Conservation (phyloP, 1,140 invertebrate genomes). For the Wiebesia pumilae region DNA sequence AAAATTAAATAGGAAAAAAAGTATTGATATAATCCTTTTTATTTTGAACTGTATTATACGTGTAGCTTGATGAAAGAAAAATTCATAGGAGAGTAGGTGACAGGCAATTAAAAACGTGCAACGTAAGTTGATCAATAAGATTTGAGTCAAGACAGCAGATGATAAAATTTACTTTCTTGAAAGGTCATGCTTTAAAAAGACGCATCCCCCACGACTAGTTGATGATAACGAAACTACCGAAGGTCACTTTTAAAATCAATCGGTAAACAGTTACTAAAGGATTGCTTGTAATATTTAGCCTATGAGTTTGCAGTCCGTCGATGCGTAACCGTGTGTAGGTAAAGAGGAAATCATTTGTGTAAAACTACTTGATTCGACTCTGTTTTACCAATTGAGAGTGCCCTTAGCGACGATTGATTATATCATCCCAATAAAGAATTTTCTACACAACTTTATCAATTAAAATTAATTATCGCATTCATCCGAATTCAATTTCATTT, state of each 20-base stretch:
- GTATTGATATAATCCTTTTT: too few relatives aligned
- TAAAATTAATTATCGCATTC: not conserved
- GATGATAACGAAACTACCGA: constrained; percentile 8
- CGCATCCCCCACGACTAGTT: not conserved
- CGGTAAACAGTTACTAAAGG: constrained; percentile 9
- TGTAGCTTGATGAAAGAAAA: not conserved
- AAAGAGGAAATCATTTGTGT: constrained; percentile 1
- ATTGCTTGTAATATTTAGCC: too few relatives aligned
- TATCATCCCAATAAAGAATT: not conserved
- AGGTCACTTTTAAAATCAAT: not conserved
- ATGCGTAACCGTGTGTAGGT: not conserved
- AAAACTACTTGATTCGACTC: not conserved
- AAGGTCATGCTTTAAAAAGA: not conserved
- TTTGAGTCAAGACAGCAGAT: constrained; percentile 10
- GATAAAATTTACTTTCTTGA: constrained; percentile 25
- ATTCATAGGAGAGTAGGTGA: not conserved
- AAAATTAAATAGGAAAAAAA: too few relatives aligned
- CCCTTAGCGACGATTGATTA: not conserved
- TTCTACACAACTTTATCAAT: not conserved
- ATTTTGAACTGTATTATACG: not conserved
- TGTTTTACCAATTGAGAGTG: not conserved
- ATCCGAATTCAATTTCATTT: too few relatives aligned
- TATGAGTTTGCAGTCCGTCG: too few relatives aligned
- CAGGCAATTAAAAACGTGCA: not conserved
- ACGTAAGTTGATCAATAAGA: constrained; percentile 40